A percentile compares a stretch with the other conserved stretches of the same genome.
phyloP scores from a whole-genome alignment of 2,113 vertebrate species.

The Taxidea taxus region DNA sequence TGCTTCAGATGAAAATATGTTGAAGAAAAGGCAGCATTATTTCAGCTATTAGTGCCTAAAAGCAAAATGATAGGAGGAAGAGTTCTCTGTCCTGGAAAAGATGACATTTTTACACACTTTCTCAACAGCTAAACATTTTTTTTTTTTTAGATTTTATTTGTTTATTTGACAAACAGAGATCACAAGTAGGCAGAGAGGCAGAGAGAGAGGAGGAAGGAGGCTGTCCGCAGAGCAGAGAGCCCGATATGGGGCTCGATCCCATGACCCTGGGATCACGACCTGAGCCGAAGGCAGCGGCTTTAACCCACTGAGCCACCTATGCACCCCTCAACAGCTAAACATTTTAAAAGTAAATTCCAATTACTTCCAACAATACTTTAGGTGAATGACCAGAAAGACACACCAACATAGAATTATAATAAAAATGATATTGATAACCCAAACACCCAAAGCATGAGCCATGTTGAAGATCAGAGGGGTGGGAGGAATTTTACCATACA shows the following conservation, averaged over 20 bases:
- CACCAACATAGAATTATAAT: neutral
- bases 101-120: neutral
- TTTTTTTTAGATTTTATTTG: too few species aligned
- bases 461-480: neutral
- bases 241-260: too few species aligned
- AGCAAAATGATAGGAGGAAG: constrained; percentile 10
- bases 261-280: too few species aligned
- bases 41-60: neutral
- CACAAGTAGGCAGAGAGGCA: too few species aligned
- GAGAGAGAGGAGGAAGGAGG: too few species aligned
- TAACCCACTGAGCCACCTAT: too few species aligned
- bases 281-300: too few species aligned
- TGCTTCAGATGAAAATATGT: constrained; percentile 37
- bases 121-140: too few species aligned
- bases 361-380: neutral
- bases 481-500: neutral
- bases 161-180: too few species aligned
- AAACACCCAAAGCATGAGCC: neutral
- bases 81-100: constrained; percentile 3
- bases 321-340: too few species aligned
- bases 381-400: neutral
- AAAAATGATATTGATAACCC: neutral
- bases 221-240: too few species aligned
- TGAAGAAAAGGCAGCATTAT: constrained; percentile 8
- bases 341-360: constrained; percentile 12